phyloP scores from a whole-genome alignment of 2,797 vertebrate genomes.

The Carapus acus region DNA sequence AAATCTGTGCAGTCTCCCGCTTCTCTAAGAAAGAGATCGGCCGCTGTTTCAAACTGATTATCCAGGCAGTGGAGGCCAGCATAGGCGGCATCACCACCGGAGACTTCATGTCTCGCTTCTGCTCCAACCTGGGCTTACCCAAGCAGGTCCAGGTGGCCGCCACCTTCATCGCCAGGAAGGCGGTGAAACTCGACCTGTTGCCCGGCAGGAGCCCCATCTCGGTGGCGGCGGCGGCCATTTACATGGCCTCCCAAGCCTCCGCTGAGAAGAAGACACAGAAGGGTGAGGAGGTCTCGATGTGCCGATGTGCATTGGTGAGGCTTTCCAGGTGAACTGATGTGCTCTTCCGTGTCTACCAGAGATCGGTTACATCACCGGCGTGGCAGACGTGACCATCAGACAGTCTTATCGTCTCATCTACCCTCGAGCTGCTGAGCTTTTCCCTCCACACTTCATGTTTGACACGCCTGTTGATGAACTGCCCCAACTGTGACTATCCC shows the following conservation, averaged over 20 bases:
- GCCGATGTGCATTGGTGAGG: no score
- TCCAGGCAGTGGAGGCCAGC: slow-evolving; percentile 97
- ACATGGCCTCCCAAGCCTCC: slow-evolving; percentile 98
- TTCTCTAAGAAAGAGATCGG: slow-evolving; percentile 99
- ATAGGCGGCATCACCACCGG: slow-evolving; percentile 98
- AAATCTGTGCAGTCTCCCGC: slow-evolving; percentile 96
- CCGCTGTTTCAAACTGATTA: slow-evolving; percentile 88
- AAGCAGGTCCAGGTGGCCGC: slow-evolving; percentile 99
- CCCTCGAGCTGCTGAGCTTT: slow-evolving; percentile 92
- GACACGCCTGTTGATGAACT: slow-evolving; percentile 98
- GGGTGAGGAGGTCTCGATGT: slow-evolving; percentile 70
- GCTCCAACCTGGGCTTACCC: slow-evolving; percentile 92
- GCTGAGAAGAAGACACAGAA: slow-evolving; percentile 98
- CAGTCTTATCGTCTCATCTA: slow-evolving; percentile 99
- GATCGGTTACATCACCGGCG: slow-evolving; percentile 96
- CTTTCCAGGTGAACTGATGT: neutral
- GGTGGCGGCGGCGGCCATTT: slow-evolving; percentile 96
- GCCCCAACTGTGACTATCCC: slow-evolving; percentile 83
- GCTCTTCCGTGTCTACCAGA: slow-evolving; percentile 67
- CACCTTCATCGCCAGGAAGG: slow-evolving; percentile 93
- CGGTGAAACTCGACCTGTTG: slow-evolving; percentile 93
- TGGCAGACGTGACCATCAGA: slow-evolving; percentile 95
- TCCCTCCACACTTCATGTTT: slow-evolving; percentile 97
- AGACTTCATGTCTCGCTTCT: slow-evolving; percentile 97
- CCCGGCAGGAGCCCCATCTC: slow-evolving; percentile 97